Evolutionary conservation across 1,140 invertebrate species (phyloP), one percentile per base, ranked within the genome.

Genomic region (Mamestra configurata): DNA sequence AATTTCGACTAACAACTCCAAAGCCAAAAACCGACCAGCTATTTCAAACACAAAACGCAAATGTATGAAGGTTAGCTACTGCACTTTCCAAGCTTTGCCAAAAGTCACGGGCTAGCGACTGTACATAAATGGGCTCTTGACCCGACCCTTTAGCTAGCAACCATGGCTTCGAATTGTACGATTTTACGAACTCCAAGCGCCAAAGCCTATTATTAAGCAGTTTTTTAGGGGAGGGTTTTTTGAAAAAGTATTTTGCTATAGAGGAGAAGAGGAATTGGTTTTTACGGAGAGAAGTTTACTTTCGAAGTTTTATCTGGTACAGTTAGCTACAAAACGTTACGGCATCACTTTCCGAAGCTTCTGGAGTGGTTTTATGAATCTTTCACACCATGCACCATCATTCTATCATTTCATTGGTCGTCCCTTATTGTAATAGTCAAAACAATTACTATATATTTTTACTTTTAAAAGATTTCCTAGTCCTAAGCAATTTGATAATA

Each of bases 161-260:
- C 20, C 20, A 27, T 31, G 55, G 49, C 13, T 57, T 22, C 10
- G 4, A 59, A 31, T 27, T 13, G 55, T 11, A 22, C 18, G 22
- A 59, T 59, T 27, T 31, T 53, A 18, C 51, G 51, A 8, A 53
- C 51, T 22, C 15, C 51, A 53, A 53, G n/a, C n/a, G 46, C 46
- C 46, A n/a, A 15, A 18, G 51, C 18, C 51, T 53, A 53, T 53
- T 53, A 22, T 53, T 11, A 5, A 18, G 18, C 7, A 51, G n/a
- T 51, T 53, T 53, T 20, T n/a, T n/a, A n/a, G 46, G n/a, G 6
- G 4, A n/a, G 10, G 51, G n/a, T 53, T 53, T 53, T 22, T 10
- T 20, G 51, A 22, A 53, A 53, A 10, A 22, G 51, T 22, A 53
- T n/a, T n/a, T n/a, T n/a, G n/a, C n/a, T n/a, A n/a, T n/a, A n/a